phyloP scores from a whole-genome alignment of 1,140 invertebrate genomes.

The Drosophila pallidifrons region DNA sequence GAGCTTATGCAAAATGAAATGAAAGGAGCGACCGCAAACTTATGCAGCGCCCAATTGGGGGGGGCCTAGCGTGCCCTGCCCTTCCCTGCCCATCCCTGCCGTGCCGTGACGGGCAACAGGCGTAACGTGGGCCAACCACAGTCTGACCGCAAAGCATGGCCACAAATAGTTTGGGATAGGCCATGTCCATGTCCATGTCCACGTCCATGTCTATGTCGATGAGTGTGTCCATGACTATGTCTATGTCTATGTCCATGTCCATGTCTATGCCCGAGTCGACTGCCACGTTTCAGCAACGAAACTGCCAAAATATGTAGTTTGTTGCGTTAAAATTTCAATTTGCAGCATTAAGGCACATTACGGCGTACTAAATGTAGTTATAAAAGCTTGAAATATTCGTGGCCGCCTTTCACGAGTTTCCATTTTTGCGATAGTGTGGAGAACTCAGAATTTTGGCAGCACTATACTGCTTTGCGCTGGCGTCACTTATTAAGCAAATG shows the following conservation, averaged over 20 bases:
- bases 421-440: constrained; percentile 31
- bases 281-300: constrained; percentile 10
- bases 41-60: constrained; percentile 56
- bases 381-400: constrained; percentile 68
- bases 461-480: constrained; percentile 15
- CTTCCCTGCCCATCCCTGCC: too few relatives aligned
- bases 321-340: constrained; percentile 78
- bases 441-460: constrained; percentile 41
- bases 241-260: background rate
- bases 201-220: background rate
- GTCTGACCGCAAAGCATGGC: constrained; percentile 72
- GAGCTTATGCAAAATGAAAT: constrained; percentile 83
- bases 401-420: constrained; percentile 17
- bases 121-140: constrained; percentile 63
- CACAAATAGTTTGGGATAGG: constrained; percentile 77
- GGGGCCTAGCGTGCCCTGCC: background rate
- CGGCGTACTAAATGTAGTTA: constrained; percentile 72
- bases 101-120: constrained; percentile 25
- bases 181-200: constrained; percentile 33
- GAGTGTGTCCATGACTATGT: background rate
- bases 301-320: constrained; percentile 31
- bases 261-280: background rate
- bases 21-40: constrained; percentile 77
- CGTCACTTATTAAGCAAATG: constrained; percentile 54
- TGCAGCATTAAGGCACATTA: constrained; percentile 74